Conservation (phyloP, 2,888 invertebrate species). For the Amblyjoppa proteus region DNA sequence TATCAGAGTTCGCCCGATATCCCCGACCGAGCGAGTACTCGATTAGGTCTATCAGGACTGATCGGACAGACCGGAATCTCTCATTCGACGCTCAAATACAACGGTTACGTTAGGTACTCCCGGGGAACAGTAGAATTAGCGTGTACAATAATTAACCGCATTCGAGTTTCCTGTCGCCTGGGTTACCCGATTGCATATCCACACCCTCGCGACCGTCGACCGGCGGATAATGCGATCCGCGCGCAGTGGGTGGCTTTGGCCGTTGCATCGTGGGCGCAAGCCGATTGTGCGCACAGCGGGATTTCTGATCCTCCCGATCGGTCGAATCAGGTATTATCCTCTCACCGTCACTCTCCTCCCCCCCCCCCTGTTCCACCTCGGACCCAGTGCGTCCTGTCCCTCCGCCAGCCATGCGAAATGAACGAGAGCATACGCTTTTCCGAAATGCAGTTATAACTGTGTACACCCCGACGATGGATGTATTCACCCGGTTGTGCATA, state of each 20-base stretch:
- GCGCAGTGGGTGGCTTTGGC: background rate
- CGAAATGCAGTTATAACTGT: slow-evolving; percentile 27
- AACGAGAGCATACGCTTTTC: slow-evolving; percentile 35
- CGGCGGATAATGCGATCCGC: background rate
- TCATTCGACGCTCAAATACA: slow-evolving; percentile 27
- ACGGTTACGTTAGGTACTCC: slow-evolving; percentile 39
- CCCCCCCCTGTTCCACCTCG: background rate
- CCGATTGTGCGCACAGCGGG: background rate
- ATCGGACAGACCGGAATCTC: slow-evolving; percentile 31
- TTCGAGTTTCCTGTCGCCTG: slow-evolving; percentile 15
- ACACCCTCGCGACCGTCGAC: slow-evolving; percentile 16
- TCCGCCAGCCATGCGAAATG: slow-evolving; percentile 17
- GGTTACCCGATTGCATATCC: slow-evolving; percentile 43
- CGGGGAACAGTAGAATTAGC: slow-evolving; percentile 57
- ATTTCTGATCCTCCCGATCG: slow-evolving; percentile 31
- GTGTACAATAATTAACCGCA: slow-evolving; percentile 69
- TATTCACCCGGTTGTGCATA: background rate
- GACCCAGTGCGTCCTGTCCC: background rate
- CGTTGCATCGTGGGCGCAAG: slow-evolving; percentile 1
- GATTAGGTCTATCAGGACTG: slow-evolving; percentile 1
- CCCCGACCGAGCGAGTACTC: background rate
- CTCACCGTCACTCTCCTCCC: slow-evolving; percentile 34
- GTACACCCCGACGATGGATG: background rate
- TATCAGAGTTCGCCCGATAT: background rate
- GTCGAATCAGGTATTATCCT: slow-evolving; percentile 54